Base-by-base conservation (phyloP, 1,140 invertebrate genomes). In the Agrypnia vestita region DNA sequence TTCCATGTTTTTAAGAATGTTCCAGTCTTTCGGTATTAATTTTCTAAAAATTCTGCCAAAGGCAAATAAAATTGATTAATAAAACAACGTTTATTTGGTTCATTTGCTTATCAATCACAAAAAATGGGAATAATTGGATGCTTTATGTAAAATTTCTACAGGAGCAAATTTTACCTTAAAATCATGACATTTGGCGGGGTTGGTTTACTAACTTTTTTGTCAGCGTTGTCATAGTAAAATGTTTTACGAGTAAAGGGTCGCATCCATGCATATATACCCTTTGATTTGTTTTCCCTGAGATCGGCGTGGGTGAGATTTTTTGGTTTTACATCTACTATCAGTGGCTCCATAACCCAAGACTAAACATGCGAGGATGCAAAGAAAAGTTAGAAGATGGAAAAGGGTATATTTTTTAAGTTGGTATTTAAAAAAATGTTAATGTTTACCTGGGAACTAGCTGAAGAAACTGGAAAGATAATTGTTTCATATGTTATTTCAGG, bases 231-330 rank as follows among this genome's bases (percentile, higher is more conserved):
- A 19, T 56, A 43, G 17, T 74, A 74, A 12, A 69, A 74, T 3
- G 19, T 55, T 76, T 17, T 25, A 44, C 19, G 8, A 43, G 72
- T 13, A 76, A 86, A 88, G 4, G 87, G 87, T 7, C 88, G 84
- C 88, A 88, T 89, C 88, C 88, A 88, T 56, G 87, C 85, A 64
- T 89, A 89, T 67, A 88, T 88, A 15, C 87, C 88, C 84, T 89
- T 88, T 0, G 85, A 8, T 43, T 59, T 44, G 15, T 44, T 4
- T 11, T 56, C 53, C 56, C 56, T 74, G 10, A 74, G 53, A 56
- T 74, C 53, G 17, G 12, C 71, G 9, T 8, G 8, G 1, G 13
- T 56, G 8, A 74, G 49, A 15, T 25, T 25, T 74, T 55, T 74
- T 44, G 71, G 71, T 17, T 74, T 74, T 25, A 55, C 21, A 11